Evolutionary conservation across 2,113 vertebrate genomes (phyloP), one percentile per base, ranked within the genome.

Genomic region (Alligator mississippiensis): DNA sequence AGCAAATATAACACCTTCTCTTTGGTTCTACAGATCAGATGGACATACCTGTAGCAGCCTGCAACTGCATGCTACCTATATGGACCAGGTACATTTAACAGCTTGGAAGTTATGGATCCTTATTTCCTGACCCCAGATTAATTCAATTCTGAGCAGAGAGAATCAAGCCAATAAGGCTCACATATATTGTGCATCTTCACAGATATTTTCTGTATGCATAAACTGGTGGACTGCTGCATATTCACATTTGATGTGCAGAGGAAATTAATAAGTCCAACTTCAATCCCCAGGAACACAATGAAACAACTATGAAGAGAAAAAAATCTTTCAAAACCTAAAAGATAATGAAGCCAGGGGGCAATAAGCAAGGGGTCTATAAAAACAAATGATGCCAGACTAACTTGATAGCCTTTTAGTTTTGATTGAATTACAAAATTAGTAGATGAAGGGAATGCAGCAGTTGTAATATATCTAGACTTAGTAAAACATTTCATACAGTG

Each of bases 381-480:
- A 93, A 83, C 87, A 94, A 96, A 95, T 91, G 90, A 94, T 2
- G n/a, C 81, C 92, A 82, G 76, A 85, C 84, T 93, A 93, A 79
- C 9, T 9, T 61, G 89, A 85, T 34, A 62, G 85, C 61, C 92
- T 93, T 94, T 92, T 93, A 93, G 70, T 79, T 80, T 78, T 82
- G 85, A 96, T 80, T 92, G 94, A 94, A 95, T 89, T 91, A 95
- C 88, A 91, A 6, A 87, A 96, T 93, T 34, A 95, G 93, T 75
- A 90, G 93, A 93, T 90, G 85, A 94, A 93, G 66, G 88, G 80
- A 77, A 57, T 4, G 38, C 34, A 89, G 54, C 80, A 47, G 3
- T 66, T 90, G 79, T 24, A 92, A 93, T 90, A 85, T 68, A 96
- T 92, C 15, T 11, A 1, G 28, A 62, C 81, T 94, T 89, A 55